Conservation (phyloP, 2,888 invertebrate species). For the Lithophane socia region DNA sequence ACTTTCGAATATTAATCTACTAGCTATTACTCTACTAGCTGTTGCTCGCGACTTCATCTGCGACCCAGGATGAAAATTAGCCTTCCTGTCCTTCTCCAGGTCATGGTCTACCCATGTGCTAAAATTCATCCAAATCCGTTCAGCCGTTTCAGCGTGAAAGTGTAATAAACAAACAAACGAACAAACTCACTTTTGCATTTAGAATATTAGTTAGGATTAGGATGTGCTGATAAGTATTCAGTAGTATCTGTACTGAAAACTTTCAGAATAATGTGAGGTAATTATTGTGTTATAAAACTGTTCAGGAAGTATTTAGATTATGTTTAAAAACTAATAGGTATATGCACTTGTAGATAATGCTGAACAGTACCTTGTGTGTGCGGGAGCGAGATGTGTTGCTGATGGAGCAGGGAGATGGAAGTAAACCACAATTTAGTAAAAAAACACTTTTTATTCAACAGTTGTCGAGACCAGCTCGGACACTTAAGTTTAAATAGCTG, state of each 20-base stretch:
- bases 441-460: constrained; percentile 58
- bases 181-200: too few relatives aligned
- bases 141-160: too few relatives aligned
- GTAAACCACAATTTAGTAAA: constrained; percentile 53
- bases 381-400: neutral
- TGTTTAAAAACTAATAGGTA: neutral
- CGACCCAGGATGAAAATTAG: too few relatives aligned
- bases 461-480: constrained; percentile 64
- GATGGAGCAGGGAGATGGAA: constrained; percentile 4
- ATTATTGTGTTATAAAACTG: neutral
- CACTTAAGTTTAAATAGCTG: constrained; percentile 45
- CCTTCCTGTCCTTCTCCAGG: too few relatives aligned
- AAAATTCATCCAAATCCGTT: too few relatives aligned
- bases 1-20: neutral
- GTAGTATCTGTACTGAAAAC: too few relatives aligned
- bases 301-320: neutral
- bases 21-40: too few relatives aligned
- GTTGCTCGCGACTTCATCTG: too few relatives aligned
- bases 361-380: neutral
- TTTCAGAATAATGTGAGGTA: neutral
- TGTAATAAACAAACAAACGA: too few relatives aligned
- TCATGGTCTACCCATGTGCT: too few relatives aligned
- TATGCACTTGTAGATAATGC: neutral
- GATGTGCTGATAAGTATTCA: neutral
- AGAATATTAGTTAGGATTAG: too few relatives aligned